Evolutionary conservation across 1,140 invertebrate genomes (phyloP), one percentile per base, ranked within the genome.

Genomic region (Babylonia areolata): DNA sequence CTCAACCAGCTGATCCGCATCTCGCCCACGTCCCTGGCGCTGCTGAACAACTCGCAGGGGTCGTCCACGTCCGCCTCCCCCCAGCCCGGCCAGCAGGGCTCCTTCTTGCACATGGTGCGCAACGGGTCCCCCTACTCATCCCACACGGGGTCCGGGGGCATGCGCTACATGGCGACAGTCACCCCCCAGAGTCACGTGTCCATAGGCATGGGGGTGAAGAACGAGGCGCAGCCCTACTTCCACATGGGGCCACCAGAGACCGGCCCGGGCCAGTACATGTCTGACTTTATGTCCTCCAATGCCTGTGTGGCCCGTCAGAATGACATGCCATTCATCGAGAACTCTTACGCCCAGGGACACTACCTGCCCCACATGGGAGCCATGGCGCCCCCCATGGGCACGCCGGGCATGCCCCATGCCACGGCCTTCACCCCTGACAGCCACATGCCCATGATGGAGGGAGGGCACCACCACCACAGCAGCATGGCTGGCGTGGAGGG

Each of bases 101-200:
- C 97, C 85, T 98, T 98, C 95, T 98, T 98, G 28, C 98, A 99
- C 94, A 96, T 99, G 86, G 98, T 97, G 81, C 97, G 97, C 86
- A 97, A 97, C 96, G 95, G 93, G 91, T 93, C 87, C 71, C 86
- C 87, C 31, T 87, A 88, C 83, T 89, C 86, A 46, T 89, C 87
- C 64, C 81, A 85, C 28, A 89, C 82, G 42, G 85, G 87, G 11
- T 91, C 90, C 39, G 88, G 86, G 20, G 89, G 90, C 28, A 91
- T 88, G 83, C 90, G 90, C 12, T 89, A 87, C 40, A 85, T 89
- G 28, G 92, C 90, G 12, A 89, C 89, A 0, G 91, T 89, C 75
- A 89, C 90, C 28, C 88, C 90, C 2, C 86, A 89, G 23, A 91
- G 90, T 81, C 84, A 84, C n/a, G 82, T 54, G 17, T 89, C 89